phyloP scores from a whole-genome alignment of 2,888 invertebrate species.

The Catonia carolina region DNA sequence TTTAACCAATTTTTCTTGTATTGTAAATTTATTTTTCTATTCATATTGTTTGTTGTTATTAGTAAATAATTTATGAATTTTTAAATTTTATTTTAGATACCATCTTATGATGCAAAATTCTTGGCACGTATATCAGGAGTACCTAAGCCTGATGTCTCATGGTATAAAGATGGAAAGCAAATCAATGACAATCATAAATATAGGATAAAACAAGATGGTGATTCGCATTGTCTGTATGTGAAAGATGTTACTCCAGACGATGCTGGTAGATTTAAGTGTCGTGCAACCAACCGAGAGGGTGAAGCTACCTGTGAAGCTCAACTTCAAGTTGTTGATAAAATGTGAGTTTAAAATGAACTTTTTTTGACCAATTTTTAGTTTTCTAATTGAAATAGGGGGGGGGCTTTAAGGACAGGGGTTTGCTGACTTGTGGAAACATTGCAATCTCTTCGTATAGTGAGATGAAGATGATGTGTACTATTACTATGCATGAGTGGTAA shows the following conservation, averaged over 20 bases:
- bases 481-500: no score
- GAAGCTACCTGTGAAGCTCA: conserved; percentile 66
- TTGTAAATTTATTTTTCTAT: no score
- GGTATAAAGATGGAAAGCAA: conserved; percentile 77
- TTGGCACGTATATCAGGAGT: conserved; percentile 72
- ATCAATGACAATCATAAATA: conserved; percentile 59
- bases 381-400: no score
- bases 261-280: conserved; percentile 67
- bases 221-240: conserved; percentile 68
- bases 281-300: conserved; percentile 74
- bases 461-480: no score
- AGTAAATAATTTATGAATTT: no score
- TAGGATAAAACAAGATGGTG: conserved; percentile 68
- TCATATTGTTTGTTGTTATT: no score
- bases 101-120: conserved; percentile 74
- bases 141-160: conserved; percentile 75
- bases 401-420: no score
- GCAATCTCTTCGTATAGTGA: no score
- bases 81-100: conserved; percentile 57
- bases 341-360: conserved; percentile 50
- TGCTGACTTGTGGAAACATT: no score
- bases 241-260: conserved; percentile 60
- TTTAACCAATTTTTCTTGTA: no score
- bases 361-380: no score
- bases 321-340: conserved; percentile 72